Evolutionary conservation across 92 coral and sea anemone species (phyloP).

Genomic region (Meandrina meandrites): DNA sequence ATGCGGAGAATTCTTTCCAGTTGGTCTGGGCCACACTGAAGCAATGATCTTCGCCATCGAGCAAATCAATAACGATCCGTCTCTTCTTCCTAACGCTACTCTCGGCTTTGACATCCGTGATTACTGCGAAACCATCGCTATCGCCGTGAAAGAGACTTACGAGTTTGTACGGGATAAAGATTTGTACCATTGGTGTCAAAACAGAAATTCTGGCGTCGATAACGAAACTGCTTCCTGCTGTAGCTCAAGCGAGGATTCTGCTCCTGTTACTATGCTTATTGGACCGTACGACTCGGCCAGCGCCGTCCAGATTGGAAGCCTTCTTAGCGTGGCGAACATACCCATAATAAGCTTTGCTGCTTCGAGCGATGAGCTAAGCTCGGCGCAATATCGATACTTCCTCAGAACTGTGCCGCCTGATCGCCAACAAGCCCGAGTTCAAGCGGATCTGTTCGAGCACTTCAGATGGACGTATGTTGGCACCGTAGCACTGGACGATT

Average conservation of each 20-base stretch:
- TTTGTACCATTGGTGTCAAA: slow-evolving; percentile 36
- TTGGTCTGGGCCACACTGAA: slow-evolving; percentile 68
- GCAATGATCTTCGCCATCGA: slow-evolving; percentile 80
- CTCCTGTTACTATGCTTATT: slow-evolving; percentile 47
- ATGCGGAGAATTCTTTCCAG: slow-evolving; percentile 62
- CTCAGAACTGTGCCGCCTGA: slow-evolving; percentile 69
- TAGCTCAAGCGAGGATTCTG: neutral
- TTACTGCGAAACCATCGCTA: slow-evolving; percentile 68
- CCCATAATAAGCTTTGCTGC: slow-evolving; percentile 68
- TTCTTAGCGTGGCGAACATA: slow-evolving; percentile 47
- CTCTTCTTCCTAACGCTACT: slow-evolving; percentile 53
- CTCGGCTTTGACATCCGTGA: slow-evolving; percentile 82
- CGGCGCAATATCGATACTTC: slow-evolving; percentile 37
- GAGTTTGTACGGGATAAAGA: slow-evolving; percentile 54
- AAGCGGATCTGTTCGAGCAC: slow-evolving; percentile 61
- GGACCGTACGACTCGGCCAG: slow-evolving; percentile 64
- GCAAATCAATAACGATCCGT: slow-evolving; percentile 57
- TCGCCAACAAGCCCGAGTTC: slow-evolving; percentile 59
- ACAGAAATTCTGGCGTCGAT: neutral
- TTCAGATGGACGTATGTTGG: slow-evolving; percentile 64
- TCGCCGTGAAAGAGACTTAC: slow-evolving; percentile 57
- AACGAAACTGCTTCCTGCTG: slow-evolving; percentile 16
- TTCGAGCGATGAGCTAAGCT: slow-evolving; percentile 69
- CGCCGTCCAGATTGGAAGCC: slow-evolving; percentile 64
- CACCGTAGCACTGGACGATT: slow-evolving; percentile 60